phyloP scores from a whole-genome alignment of 2,113 vertebrate species.

The Tautogolabrus adspersus region DNA sequence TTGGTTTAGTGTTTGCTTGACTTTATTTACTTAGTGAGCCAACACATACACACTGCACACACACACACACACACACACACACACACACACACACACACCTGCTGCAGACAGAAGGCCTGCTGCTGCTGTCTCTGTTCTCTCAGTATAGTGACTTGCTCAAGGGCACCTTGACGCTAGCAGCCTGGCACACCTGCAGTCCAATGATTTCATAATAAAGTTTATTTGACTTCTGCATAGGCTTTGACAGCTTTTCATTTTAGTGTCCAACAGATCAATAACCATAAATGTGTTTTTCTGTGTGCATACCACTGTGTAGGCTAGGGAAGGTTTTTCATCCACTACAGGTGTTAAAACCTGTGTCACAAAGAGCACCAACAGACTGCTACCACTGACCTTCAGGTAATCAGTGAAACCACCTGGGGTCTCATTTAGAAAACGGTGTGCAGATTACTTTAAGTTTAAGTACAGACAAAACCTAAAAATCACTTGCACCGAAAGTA shows the following conservation, averaged over 20 bases:
- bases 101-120: slow-evolving; percentile 8
- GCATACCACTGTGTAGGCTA: too few relatives aligned
- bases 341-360: too few relatives aligned
- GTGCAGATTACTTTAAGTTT: too few relatives aligned
- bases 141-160: slow-evolving; percentile 37
- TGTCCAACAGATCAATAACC: too few relatives aligned
- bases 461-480: too few relatives aligned
- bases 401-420: too few relatives aligned
- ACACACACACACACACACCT: slow-evolving; percentile 37
- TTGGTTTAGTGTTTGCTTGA: slow-evolving; percentile 24
- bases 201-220: slow-evolving; percentile 10
- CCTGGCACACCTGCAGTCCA: not conserved
- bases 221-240: not conserved
- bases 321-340: not conserved
- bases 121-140: slow-evolving; percentile 19
- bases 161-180: slow-evolving; percentile 28
- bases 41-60: slow-evolving; percentile 3
- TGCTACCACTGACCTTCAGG: not conserved
- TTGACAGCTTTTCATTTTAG: not conserved
- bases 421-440: too few relatives aligned
- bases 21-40: slow-evolving; percentile 46
- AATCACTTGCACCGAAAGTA: too few relatives aligned
- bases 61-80: slow-evolving; percentile 26
- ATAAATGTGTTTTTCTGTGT: too few relatives aligned
- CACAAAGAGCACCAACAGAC: not conserved